These are phyloP conservation scores for Coendou prehensilis DNA, from an alignment of 2,797 vertebrate genomes.

Conservation along the genomic window DNA sequence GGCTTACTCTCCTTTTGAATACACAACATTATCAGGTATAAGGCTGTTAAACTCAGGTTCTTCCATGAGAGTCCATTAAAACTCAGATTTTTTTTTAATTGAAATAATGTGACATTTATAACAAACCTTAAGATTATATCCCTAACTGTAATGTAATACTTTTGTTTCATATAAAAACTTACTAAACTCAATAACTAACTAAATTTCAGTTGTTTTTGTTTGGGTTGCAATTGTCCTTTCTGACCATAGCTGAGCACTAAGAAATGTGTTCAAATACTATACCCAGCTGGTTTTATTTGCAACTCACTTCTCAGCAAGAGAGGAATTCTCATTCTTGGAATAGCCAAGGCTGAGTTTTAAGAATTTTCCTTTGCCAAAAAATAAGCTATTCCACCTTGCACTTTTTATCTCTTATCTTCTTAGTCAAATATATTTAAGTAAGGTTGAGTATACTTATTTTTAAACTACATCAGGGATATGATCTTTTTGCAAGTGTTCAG, in stretches of 20 bases:
- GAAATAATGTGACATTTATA: background rate
- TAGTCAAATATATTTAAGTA: background rate
- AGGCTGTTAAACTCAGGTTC: background rate
- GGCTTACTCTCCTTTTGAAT: background rate
- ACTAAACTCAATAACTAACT: background rate
- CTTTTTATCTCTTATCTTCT: background rate
- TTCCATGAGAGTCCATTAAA: background rate
- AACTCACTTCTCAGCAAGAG: background rate
- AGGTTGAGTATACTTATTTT: background rate
- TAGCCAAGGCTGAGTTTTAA: background rate
- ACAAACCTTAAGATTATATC: background rate
- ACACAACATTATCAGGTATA: background rate
- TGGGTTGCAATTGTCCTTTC: conserved; percentile 3
- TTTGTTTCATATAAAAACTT: background rate
- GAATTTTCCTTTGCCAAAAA: conserved; percentile 5
- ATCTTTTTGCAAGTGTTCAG: background rate
- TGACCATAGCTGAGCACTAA: background rate
- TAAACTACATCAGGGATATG: background rate
- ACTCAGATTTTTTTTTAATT: background rate
- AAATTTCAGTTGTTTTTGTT: background rate
- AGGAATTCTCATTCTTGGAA: background rate
- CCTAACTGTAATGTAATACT: background rate
- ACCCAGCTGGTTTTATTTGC: background rate
- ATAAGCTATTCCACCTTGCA: background rate
- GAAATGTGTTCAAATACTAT: background rate